A percentile compares a stretch with the other conserved stretches of the same genome.
phyloP scores from a whole-genome alignment of 1,140 invertebrate species.

The Scaptomyza graminum region DNA sequence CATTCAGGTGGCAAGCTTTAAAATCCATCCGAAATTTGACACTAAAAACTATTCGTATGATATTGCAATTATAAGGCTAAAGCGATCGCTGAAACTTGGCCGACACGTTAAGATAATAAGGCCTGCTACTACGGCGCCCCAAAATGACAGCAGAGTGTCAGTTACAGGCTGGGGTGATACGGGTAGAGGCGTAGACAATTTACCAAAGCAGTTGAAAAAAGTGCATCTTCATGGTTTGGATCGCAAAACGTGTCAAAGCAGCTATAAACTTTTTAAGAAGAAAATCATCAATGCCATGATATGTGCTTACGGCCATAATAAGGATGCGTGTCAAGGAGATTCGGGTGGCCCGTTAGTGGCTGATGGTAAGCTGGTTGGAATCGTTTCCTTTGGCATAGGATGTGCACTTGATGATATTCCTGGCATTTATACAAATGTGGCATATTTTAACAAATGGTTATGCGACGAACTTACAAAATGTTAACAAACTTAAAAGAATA shows the following conservation, averaged over 20 bases:
- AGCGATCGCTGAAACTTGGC: not conserved
- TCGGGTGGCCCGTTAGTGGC: constrained; percentile 21
- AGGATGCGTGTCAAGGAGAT: constrained; percentile 19
- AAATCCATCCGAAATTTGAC: not conserved
- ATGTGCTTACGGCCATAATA: constrained; percentile 5
- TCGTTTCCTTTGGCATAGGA: constrained; percentile 15
- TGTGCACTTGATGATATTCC: constrained; percentile 25
- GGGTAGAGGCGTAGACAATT: not conserved
- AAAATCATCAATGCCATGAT: not conserved
- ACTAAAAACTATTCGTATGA: not conserved
- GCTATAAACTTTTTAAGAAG: not conserved
- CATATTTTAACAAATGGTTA: constrained; percentile 24
- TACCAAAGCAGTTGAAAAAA: not conserved
- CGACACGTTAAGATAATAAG: not conserved
- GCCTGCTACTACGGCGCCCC: too few species aligned
- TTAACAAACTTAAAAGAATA: too few species aligned
- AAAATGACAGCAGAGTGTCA: not conserved
- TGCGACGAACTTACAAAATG: too few species aligned
- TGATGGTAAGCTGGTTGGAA: constrained; percentile 26
- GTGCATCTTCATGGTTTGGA: not conserved
- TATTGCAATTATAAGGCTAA: not conserved
- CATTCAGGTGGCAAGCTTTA: not conserved
- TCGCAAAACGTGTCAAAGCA: not conserved
- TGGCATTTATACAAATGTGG: constrained; percentile 28
- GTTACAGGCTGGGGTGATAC: constrained; percentile 39